phyloP scores from a whole-genome alignment of 2,797 vertebrate genomes.

The Alouatta caraya region DNA sequence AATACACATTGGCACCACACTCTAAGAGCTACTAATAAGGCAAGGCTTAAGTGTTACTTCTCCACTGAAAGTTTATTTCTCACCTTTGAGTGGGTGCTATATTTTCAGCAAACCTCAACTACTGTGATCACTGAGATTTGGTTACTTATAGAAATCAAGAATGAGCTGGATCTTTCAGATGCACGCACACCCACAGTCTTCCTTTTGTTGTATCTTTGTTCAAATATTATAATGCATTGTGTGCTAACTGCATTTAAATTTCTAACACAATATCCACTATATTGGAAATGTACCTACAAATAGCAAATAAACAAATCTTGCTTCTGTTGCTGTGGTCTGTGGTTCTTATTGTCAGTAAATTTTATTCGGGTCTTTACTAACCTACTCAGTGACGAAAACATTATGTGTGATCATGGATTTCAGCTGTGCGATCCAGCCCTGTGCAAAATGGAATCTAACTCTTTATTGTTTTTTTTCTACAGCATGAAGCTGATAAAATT shows the following conservation, averaged over 20 bases:
- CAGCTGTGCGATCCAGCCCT: accelerated
- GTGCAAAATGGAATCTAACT: neutral
- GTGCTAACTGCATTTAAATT: neutral
- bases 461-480: neutral
- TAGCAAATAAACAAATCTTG: neutral
- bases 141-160: neutral
- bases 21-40: neutral
- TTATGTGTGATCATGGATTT: neutral
- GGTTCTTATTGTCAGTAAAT: neutral
- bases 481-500: neutral
- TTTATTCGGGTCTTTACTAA: neutral
- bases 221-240: neutral
- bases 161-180: neutral
- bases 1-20: neutral
- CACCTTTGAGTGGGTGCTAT: neutral
- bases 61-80: neutral
- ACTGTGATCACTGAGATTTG: neutral
- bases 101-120: neutral
- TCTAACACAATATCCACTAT: neutral
- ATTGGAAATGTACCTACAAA: neutral
- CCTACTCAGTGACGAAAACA: neutral
- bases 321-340: accelerated
- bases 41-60: neutral
- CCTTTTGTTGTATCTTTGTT: neutral
- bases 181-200: accelerated